Evolutionary conservation across 53 echinoderm and acorn worm species (phyloP).

Genomic region (Hippasteria phrygiana): DNA sequence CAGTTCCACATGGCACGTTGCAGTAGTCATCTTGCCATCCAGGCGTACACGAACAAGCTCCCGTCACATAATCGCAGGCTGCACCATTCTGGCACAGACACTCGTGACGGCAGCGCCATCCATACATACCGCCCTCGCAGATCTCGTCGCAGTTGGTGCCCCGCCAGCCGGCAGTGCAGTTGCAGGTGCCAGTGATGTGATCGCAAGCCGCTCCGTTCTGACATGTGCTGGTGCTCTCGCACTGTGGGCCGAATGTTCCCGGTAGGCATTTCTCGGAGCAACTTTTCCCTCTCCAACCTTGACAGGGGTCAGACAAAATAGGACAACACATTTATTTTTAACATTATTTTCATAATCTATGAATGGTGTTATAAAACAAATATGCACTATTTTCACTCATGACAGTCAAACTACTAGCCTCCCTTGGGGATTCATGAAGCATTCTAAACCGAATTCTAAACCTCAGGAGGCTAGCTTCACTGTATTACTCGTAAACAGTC

Average conservation of each 20-base stretch:
- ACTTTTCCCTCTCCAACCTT: constrained; percentile 56
- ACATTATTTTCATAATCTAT: too few species aligned
- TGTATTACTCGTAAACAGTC: too few species aligned
- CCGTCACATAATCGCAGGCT: constrained; percentile 76
- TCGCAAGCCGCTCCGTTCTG: constrained; percentile 82
- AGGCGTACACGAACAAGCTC: constrained; percentile 76
- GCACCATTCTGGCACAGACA: constrained; percentile 76
- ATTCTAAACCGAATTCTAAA: too few species aligned
- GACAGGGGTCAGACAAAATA: not conserved
- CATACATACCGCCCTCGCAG: constrained; percentile 75
- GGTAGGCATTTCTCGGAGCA: constrained; percentile 39
- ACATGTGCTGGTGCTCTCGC: constrained; percentile 74
- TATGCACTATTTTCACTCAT: too few species aligned
- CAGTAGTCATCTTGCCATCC: constrained; percentile 78
- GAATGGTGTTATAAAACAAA: too few species aligned
- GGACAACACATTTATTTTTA: not conserved
- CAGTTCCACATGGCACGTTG: constrained; percentile 59
- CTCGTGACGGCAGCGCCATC: constrained; percentile 48
- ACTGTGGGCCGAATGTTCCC: constrained; percentile 55
- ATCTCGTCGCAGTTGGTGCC: constrained; percentile 71
- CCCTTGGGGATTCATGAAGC: too few species aligned
- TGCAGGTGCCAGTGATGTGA: constrained; percentile 72
- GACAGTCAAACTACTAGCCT: too few species aligned
- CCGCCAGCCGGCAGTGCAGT: constrained; percentile 80
- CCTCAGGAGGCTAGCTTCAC: too few species aligned